phyloP scores from a whole-genome alignment of 2,888 invertebrate genomes.

The Stenodema calcarata region DNA sequence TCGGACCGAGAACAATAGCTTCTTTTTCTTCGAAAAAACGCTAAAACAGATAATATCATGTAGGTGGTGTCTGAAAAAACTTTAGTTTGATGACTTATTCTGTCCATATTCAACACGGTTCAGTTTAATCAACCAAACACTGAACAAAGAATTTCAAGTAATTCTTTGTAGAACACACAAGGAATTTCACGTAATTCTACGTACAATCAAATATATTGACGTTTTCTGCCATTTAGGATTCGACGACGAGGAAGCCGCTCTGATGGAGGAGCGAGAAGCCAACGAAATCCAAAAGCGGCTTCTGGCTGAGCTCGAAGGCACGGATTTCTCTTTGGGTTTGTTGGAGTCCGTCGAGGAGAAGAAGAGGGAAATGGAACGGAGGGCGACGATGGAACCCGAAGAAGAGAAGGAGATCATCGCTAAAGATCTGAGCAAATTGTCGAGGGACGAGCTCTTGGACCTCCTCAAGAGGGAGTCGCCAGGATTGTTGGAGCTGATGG shows the following conservation, averaged over 20 bases:
- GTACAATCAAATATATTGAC: too few relatives aligned
- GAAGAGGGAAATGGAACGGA: constrained; percentile 58
- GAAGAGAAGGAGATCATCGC: constrained; percentile 70
- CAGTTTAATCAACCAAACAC: too few relatives aligned
- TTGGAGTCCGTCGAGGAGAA: constrained; percentile 53
- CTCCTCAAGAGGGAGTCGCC: constrained; percentile 85
- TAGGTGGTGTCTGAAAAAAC: too few relatives aligned
- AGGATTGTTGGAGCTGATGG: constrained; percentile 78
- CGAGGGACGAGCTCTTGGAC: constrained; percentile 76
- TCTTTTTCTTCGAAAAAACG: too few relatives aligned
- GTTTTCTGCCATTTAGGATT: too few relatives aligned
- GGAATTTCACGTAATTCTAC: too few relatives aligned
- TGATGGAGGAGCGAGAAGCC: constrained; percentile 84
- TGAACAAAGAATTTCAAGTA: too few relatives aligned
- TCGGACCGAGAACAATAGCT: too few relatives aligned
- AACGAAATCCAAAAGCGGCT: constrained; percentile 79
- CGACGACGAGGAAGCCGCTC: constrained; percentile 75
- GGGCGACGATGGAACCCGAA: constrained; percentile 60
- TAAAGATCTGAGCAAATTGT: constrained; percentile 77
- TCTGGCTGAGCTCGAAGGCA: constrained; percentile 78
- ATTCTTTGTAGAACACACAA: too few relatives aligned
- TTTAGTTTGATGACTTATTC: too few relatives aligned
- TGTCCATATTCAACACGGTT: too few relatives aligned
- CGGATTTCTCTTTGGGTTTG: constrained; percentile 67
- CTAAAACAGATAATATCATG: too few relatives aligned